Evolutionary conservation across 1,140 invertebrate genomes (phyloP), one percentile per base, ranked within the genome.

Genomic region (Lasioglossum albipes): DNA sequence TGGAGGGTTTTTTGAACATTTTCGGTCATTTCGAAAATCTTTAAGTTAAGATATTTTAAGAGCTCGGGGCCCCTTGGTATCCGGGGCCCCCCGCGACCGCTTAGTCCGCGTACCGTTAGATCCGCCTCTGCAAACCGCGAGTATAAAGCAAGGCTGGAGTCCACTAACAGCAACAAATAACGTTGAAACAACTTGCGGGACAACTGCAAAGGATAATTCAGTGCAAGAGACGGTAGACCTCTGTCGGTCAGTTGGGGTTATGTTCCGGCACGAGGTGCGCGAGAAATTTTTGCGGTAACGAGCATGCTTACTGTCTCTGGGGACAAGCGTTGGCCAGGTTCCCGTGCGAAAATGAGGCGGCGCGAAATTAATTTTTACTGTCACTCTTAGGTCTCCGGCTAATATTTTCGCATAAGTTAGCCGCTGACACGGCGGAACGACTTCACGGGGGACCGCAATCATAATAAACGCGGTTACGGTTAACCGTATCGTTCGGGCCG

Each of bases 281-380:
- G 73, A 62, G 22, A 31, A 31, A 77, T 84, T 84, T 84, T 84
- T 85, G 84, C 67, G 82, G 84, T 75, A 62, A 74, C 77, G 41
- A 27, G 49, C 68, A 62, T 42, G 69, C 81, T 84, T 82, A 85
- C 81, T 81, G 73, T 36, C 61, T 45, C 45, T 18, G 5, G 52
- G 54, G 36, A 75, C 27, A 41, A n/a, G 36, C 9, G 36, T 1
- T 1, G 10, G 66, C 7, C 4, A 20, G 66, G n/a, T 68, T 36
- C 31, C 36, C 27, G n/a, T 36, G 3, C 16, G 16, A 45, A 77
- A 71, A 67, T 36, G 36, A 57, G 41, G 20, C 10, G n/a, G 2
- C 42, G 7, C 16, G 31, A 73, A 79, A 86, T 82, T 86, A 82
- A 85, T 86, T 86, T 86, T 85, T 85, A 82, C 67, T 42, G 41